These are phyloP conservation scores for Elephas maximus DNA, from an alignment of 2,113 vertebrate genomes.

Conservation along the genomic window DNA sequence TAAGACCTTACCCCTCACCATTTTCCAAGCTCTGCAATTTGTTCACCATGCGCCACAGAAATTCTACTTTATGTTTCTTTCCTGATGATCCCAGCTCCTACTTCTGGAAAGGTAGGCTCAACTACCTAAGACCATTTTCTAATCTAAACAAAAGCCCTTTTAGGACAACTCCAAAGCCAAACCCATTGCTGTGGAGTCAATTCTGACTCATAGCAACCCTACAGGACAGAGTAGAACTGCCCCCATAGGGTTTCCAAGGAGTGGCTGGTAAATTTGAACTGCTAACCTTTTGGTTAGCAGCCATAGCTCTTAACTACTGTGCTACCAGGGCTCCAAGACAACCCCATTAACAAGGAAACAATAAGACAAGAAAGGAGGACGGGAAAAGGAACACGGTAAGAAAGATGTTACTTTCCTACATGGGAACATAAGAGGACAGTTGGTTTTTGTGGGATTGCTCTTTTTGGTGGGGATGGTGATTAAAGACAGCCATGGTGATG, in stretches of 20 bases:
- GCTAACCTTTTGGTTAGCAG: too few relatives aligned
- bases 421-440: not conserved
- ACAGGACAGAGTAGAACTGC: too few relatives aligned
- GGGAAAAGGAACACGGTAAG: not conserved
- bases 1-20: not conserved
- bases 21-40: not conserved
- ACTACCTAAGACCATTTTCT: not conserved
- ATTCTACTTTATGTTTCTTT: constrained; percentile 15
- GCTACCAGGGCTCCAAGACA: too few relatives aligned
- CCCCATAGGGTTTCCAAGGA: too few relatives aligned
- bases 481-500: too few relatives aligned
- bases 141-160: constrained; percentile 3
- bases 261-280: too few relatives aligned
- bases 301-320: too few relatives aligned
- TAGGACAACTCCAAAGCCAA: not conserved
- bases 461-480: not conserved
- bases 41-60: not conserved
- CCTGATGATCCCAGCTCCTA: not conserved
- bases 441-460: not conserved
- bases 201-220: too few relatives aligned
- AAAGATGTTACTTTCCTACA: not conserved
- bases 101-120: not conserved
- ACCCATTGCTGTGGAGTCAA: too few relatives aligned
- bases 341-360: not conserved
- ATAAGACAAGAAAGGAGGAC: not conserved